These are phyloP conservation scores for Callyntrura guangdongensis DNA, from an alignment of 2,888 invertebrate species.

Conservation along the genomic window DNA sequence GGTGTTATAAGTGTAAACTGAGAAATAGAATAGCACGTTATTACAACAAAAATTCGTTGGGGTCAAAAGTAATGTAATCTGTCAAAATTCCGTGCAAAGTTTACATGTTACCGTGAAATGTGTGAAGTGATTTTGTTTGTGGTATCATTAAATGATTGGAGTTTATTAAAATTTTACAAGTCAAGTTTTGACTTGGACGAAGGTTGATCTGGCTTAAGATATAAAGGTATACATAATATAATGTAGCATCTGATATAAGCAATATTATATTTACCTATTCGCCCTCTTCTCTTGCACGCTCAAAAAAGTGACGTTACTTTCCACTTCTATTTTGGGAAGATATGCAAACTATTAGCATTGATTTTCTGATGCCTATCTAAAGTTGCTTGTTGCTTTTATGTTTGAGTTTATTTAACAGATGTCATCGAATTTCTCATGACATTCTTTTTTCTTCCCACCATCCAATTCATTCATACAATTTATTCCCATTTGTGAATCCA, in stretches of 20 bases:
- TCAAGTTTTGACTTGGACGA: neutral
- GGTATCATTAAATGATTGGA: neutral
- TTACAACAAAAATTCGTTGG: neutral
- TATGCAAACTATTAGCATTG: neutral
- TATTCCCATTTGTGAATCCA: slow-evolving; percentile 3
- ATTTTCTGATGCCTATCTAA: slow-evolving; percentile 6
- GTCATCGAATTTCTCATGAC: slow-evolving; percentile 49
- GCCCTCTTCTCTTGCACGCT: neutral
- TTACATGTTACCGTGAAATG: slow-evolving; percentile 7
- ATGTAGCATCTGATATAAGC: neutral
- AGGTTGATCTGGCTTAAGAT: neutral
- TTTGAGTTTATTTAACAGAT: neutral
- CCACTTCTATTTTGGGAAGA: neutral
- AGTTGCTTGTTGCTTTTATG: slow-evolving; percentile 11
- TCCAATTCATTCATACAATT: slow-evolving; percentile 19
- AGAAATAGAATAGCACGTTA: neutral
- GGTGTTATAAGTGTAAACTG: neutral
- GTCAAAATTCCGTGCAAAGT: slow-evolving; percentile 17
- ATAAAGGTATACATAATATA: neutral
- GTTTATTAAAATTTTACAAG: neutral
- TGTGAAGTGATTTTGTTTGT: neutral
- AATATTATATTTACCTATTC: neutral
- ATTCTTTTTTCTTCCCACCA: slow-evolving; percentile 33
- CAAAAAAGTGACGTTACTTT: neutral
- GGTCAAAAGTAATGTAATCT: neutral